A percentile compares a stretch with the other conserved stretches of the same genome.
These are phyloP conservation scores for Epizoanthus scotinus DNA, from an alignment of 92 coral and sea anemone species.

Conservation along the genomic window DNA sequence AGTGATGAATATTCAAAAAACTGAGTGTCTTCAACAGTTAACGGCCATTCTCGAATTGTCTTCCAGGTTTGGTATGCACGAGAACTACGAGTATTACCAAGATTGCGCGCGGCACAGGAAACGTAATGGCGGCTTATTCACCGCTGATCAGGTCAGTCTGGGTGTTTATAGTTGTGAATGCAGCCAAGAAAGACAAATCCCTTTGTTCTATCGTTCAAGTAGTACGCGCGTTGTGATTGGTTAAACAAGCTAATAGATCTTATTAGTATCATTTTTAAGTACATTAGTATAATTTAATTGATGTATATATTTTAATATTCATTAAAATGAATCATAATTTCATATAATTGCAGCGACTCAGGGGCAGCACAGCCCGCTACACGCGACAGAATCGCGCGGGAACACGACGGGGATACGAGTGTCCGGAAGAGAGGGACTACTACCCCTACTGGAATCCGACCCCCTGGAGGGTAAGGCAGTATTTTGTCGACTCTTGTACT, in stretches of 20 bases:
- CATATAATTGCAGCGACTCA: constrained; percentile 9
- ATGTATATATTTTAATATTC: no score
- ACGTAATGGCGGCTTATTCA: constrained; percentile 48
- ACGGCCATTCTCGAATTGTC: neutral
- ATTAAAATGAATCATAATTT: neutral
- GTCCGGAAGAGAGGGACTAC: constrained; percentile 75
- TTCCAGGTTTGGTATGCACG: constrained; percentile 52
- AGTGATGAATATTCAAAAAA: no score
- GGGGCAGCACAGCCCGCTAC: constrained; percentile 47
- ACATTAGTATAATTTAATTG: no score
- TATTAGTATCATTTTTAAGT: no score
- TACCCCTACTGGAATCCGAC: constrained; percentile 79
- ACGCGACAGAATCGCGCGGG: constrained; percentile 65
- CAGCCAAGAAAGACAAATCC: no score
- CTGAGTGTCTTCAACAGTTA: neutral
- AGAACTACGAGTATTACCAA: constrained; percentile 41
- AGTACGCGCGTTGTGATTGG: no score
- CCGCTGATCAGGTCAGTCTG: constrained; percentile 33
- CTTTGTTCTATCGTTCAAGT: no score
- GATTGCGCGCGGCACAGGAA: constrained; percentile 41
- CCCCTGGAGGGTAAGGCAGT: constrained; percentile 64
- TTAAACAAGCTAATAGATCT: no score
- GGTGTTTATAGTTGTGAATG: no score
- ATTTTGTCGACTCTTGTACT: no score
- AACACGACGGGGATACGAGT: constrained; percentile 63